These are phyloP conservation scores for Phania funesta DNA, from an alignment of 2,888 invertebrate genomes.

Conservation along the genomic window DNA sequence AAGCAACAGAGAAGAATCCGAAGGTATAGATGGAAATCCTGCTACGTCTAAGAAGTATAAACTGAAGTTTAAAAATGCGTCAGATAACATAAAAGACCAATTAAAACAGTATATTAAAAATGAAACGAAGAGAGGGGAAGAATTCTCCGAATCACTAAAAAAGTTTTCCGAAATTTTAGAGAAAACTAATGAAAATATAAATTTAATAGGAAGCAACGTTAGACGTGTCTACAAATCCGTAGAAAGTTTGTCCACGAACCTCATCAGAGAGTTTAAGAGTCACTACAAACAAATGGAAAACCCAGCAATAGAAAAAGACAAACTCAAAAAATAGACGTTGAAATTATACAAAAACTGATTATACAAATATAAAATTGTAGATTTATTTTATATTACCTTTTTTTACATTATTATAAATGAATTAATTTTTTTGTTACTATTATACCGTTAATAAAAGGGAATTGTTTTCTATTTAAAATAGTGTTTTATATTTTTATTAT, in stretches of 20 bases:
- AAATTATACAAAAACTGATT: not conserved
- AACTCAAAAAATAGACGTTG: conserved; percentile 1
- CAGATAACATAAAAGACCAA: not conserved
- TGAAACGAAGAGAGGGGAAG: not conserved
- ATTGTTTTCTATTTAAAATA: too few relatives aligned
- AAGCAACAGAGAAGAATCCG: not conserved
- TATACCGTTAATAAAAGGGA: too few relatives aligned
- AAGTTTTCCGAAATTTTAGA: not conserved
- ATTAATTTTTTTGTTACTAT: conserved; percentile 6
- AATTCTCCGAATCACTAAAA: not conserved
- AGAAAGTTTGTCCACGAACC: not conserved
- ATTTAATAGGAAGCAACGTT: not conserved
- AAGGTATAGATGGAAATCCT: not conserved
- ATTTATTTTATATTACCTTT: conserved; percentile 17
- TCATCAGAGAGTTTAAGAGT: not conserved
- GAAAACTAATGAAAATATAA: not conserved
- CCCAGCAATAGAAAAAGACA: not conserved
- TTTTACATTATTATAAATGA: conserved; percentile 12
- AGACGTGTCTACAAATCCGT: not conserved
- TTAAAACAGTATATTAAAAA: not conserved
- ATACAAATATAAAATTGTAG: conserved; percentile 9
- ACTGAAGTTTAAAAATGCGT: not conserved
- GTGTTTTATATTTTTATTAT: too few relatives aligned
- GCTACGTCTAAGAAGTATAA: not conserved
- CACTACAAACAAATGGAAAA: not conserved